Percentiles rank a stretch among this genome's conserved stretches.
phyloP scores from a whole-genome alignment of 1,140 invertebrate species.

The Bombus waltoni region DNA sequence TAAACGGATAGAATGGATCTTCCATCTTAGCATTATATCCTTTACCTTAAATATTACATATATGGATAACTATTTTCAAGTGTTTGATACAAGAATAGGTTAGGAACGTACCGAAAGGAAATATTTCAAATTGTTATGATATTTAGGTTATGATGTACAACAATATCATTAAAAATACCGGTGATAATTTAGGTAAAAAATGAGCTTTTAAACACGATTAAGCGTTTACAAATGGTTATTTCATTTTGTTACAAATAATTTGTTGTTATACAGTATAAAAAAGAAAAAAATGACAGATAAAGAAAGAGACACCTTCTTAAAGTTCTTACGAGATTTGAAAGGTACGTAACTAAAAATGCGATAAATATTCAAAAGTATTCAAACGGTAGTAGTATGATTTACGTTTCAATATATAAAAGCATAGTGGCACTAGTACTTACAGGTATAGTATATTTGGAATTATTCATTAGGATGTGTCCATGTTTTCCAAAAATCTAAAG shows the following conservation, averaged over 20 bases:
- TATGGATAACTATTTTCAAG: not conserved
- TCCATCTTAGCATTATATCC: not conserved
- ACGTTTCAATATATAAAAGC: too few relatives aligned
- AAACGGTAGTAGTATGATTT: too few relatives aligned
- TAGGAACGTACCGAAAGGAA: not conserved
- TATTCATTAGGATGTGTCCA: too few relatives aligned
- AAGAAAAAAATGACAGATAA: not conserved
- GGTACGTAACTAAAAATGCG: slow-evolving; percentile 25
- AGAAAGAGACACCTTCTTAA: not conserved
- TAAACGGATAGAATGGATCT: not conserved
- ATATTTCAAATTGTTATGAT: not conserved
- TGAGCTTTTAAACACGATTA: not conserved
- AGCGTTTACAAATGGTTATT: too few relatives aligned
- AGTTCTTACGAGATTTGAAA: slow-evolving; percentile 30
- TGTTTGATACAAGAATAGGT: not conserved
- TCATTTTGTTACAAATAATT: too few relatives aligned
- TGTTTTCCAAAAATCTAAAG: too few relatives aligned
- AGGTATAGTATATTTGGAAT: too few relatives aligned
- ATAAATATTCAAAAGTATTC: too few relatives aligned
- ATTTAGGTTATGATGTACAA: not conserved
- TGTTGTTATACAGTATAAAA: not conserved
- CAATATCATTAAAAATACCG: not conserved
- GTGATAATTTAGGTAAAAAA: not conserved
- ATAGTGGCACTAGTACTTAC: too few relatives aligned
- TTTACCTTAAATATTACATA: not conserved